phyloP scores from a whole-genome alignment of 2,113 vertebrate genomes.

The Manacus vitellinus region DNA sequence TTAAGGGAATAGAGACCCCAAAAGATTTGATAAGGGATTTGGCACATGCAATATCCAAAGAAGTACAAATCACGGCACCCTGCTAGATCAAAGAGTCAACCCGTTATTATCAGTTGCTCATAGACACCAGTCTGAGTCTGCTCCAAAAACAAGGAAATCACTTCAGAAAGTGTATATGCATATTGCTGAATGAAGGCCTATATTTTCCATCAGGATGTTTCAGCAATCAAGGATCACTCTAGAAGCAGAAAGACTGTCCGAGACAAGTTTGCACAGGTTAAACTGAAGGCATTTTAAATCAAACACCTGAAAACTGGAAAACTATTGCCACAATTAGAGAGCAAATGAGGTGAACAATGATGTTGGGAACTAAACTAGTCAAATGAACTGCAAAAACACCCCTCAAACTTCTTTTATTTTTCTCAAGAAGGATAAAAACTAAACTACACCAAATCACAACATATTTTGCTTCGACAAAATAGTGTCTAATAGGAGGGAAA shows the following conservation, averaged over 20 bases:
- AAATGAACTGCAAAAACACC: background rate
- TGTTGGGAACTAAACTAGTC: background rate
- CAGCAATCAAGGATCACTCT: background rate
- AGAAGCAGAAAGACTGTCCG: background rate
- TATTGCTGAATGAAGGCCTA: background rate
- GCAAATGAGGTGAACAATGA: background rate
- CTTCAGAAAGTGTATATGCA: background rate
- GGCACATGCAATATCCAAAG: background rate
- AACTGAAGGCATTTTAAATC: background rate
- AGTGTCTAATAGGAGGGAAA: background rate
- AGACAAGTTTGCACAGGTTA: background rate
- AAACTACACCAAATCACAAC: background rate
- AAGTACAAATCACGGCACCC: background rate
- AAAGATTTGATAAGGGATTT: background rate
- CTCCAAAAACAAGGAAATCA: background rate
- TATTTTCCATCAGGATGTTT: background rate
- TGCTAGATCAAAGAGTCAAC: background rate
- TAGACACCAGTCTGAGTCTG: background rate
- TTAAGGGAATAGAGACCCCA: background rate
- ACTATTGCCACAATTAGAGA: background rate
- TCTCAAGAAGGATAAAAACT: background rate
- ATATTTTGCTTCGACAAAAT: background rate
- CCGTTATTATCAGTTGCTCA: background rate
- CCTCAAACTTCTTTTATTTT: background rate
- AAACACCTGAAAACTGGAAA: background rate